These are phyloP conservation scores for Nycticebus coucang DNA, from an alignment of 2,113 vertebrate genomes.

Conservation along the genomic window DNA sequence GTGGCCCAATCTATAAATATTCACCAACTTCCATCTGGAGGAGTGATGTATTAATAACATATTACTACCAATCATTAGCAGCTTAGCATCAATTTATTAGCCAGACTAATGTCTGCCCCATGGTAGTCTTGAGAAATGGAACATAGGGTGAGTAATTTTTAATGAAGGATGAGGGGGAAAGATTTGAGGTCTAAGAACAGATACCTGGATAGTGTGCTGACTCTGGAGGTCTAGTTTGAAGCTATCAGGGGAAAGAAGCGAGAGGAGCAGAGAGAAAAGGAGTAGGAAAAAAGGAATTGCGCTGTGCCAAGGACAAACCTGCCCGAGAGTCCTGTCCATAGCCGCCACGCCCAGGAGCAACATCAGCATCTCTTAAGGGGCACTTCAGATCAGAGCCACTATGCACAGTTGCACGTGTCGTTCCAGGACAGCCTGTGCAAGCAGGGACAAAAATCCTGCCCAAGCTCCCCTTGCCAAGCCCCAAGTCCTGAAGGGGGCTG, in stretches of 20 bases:
- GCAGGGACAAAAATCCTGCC: not conserved
- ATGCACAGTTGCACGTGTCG: not conserved
- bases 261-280: not conserved
- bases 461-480: not conserved
- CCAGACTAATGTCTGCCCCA: not conserved
- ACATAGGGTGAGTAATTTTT: not conserved
- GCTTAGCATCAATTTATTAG: slow-evolving; percentile 1
- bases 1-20: not conserved
- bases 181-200: not conserved
- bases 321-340: not conserved
- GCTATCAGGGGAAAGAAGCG: not conserved
- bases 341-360: not conserved
- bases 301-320: not conserved
- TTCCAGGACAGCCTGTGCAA: not conserved
- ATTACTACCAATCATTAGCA: not conserved
- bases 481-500: not conserved
- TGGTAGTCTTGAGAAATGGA: not conserved
- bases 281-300: not conserved
- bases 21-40: not conserved
- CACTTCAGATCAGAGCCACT: not conserved
- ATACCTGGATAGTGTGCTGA: not conserved
- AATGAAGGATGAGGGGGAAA: not conserved
- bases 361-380: not conserved
- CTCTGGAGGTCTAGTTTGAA: not conserved
- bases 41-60: not conserved